Base-by-base conservation (phyloP, 2,797 vertebrate species). In the Rhodeus uyekii region DNA sequence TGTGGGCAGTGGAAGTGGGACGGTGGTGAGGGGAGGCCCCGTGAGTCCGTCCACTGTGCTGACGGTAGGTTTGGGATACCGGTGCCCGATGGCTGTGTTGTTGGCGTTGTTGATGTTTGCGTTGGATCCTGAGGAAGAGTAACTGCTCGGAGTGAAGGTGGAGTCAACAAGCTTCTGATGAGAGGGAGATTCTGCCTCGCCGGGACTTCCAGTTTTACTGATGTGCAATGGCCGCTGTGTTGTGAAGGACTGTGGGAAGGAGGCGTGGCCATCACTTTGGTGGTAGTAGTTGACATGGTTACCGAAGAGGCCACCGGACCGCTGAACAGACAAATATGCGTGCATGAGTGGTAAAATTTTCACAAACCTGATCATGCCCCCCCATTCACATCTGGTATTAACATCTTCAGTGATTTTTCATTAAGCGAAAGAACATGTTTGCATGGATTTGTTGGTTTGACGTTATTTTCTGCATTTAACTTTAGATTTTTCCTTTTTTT, bases 71-170 rank as follows among this genome's bases (percentile, higher is more conserved):
- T 91, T 94, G 2, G 96, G 95, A 89, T 96, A 95, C 84, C 96
- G 95, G 73, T 90, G 65, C 46, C 92, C 94, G 88, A 98, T 93
- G 90, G 95, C 95, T 0, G 97, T 99, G 93, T 99, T 99, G 94
- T 99, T 99, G 93, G 98, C 98, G 0, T 99, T 99, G 94, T 99
- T 99, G 91, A 99, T 97, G 94, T 99, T 99, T 92, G 98, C 97
- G 1, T 99, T 99, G 89, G 98, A 99, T 87, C 97, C 97, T 3
- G 97, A 96, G 61, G 97, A 99, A 2, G 98, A 99, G 91, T 98
- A 99, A 84, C 97, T 98, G 92, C 97, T 98, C 84, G 97, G 98
- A 22, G 97, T 98, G 93, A 99, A 98, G 27, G 94, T 94, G 14
- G 98, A 98, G 94, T 99, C 98, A 89, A 99, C 96, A 82, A 99